phyloP scores from a whole-genome alignment of 2,113 vertebrate species.

The Seriola aureovittata region DNA sequence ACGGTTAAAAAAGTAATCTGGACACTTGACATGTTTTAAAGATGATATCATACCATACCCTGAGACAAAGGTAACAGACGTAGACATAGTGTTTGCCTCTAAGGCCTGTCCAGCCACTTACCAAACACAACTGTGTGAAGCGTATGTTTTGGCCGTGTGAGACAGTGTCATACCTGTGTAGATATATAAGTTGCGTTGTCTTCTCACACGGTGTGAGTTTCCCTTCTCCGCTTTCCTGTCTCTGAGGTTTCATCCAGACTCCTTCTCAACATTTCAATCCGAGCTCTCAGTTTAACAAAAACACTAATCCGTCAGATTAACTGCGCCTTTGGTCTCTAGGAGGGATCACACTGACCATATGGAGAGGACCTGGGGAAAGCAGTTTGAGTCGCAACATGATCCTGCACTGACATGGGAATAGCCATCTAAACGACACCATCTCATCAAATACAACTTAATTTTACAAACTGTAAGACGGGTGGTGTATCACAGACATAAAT shows the following conservation, averaged over 20 bases:
- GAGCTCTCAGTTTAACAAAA: conserved; percentile 33
- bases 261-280: conserved; percentile 34
- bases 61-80: not conserved
- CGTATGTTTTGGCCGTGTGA: conserved; percentile 7
- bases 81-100: not conserved
- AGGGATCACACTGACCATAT: conserved; percentile 14
- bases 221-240: conserved; percentile 28
- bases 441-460: not conserved
- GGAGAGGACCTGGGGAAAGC: conserved; percentile 32
- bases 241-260: conserved; percentile 44
- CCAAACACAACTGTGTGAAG: conserved; percentile 9
- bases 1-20: not conserved
- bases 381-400: conserved; percentile 33
- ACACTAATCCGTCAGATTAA: conserved; percentile 59
- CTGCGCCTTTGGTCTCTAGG: conserved; percentile 25
- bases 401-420: conserved; percentile 22
- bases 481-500: too few relatives aligned
- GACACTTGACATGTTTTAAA: not conserved
- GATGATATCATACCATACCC: not conserved
- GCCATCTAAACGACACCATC: not conserved
- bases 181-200: conserved; percentile 3
- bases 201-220: conserved; percentile 50
- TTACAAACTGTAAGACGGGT: too few relatives aligned
- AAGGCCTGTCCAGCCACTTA: not conserved
- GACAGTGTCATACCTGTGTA: not conserved